Base-by-base conservation (phyloP, 2,113 vertebrate genomes). In the Pteruthius melanotis region DNA sequence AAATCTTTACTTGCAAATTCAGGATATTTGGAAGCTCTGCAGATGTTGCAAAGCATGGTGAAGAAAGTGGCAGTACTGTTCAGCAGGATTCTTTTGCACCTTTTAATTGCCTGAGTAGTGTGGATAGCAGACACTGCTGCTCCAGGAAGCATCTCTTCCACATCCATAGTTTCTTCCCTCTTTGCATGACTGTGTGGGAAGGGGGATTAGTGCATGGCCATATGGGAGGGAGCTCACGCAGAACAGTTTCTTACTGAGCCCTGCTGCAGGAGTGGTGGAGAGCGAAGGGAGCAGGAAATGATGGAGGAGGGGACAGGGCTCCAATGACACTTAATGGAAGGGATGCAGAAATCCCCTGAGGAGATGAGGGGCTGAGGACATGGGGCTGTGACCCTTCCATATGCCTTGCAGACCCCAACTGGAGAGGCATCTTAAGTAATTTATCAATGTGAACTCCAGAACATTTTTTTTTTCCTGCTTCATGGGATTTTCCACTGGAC, bases 301-400 rank as follows among this genome's bases (percentile, higher is more conserved):
- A 77, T 88, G 96, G 86, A 95, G 92, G 92, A 90, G 82, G 93
- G 83, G 80, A 81, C 68, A 47, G 50, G 45, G 54, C 68, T 92
- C 54, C 64, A 40, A 1, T 53, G 78, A 42, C 54, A 61, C 78
- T 82, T 69, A 64, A 85, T 83, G 65, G 87, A 77, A 93, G 85
- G 26, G 91, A 91, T 69, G 63, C 78, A 65, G 74, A 72, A 87
- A 93, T 91, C 45, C 91, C 89, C 21, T 3, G 4, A 68, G 68
- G 37, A 49, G 53, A 45, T 56, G 83, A 68, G 61, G 37, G 53
- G 42, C 45, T 56, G 84, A 87, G 93, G 79, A 90, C 37, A 16
- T 0, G 18, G 45, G 70, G 61, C 78, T 78, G 23, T 88, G 75
- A 86, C 68, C 63, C 66, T 89, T 83, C 66, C 68, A 56, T 70